phyloP scores from a whole-genome alignment of 35 echinoderm and acorn worm genomes.

The Ptychodera flava region DNA sequence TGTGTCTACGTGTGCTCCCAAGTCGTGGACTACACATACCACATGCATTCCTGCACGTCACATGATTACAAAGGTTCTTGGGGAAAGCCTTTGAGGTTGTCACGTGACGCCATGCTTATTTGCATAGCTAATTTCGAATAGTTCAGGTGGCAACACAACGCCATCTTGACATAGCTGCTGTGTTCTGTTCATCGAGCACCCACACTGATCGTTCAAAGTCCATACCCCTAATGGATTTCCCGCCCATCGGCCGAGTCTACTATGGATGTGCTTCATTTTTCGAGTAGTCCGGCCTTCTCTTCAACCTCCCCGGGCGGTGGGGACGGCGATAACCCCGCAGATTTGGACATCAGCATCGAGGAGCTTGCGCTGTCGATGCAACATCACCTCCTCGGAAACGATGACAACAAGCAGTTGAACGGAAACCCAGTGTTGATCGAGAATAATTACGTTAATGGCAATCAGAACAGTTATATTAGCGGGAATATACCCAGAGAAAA shows the following conservation, averaged over 20 bases:
- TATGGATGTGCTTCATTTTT: background rate
- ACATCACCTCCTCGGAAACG: background rate
- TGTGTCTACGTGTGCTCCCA: too few relatives aligned
- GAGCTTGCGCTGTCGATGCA: background rate
- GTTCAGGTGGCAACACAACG: background rate
- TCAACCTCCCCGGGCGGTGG: too few relatives aligned
- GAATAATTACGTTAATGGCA: background rate
- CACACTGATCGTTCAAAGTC: background rate
- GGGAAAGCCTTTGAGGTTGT: background rate
- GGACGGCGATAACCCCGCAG: background rate
- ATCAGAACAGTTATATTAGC: background rate
- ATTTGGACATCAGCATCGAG: background rate
- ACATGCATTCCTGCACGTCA: too few relatives aligned
- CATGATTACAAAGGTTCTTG: too few relatives aligned
- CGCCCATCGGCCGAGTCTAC: background rate
- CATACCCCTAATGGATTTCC: background rate
- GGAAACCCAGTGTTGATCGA: background rate
- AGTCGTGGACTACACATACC: too few relatives aligned
- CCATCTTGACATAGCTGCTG: background rate
- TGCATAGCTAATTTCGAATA: background rate
- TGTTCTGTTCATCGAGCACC: background rate
- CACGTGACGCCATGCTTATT: background rate
- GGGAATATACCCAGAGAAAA: too few relatives aligned
- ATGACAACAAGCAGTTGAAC: background rate
- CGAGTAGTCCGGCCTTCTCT: background rate